These are phyloP conservation scores for Miltochrista miniata DNA, from an alignment of 2,888 invertebrate species.

Conservation along the genomic window DNA sequence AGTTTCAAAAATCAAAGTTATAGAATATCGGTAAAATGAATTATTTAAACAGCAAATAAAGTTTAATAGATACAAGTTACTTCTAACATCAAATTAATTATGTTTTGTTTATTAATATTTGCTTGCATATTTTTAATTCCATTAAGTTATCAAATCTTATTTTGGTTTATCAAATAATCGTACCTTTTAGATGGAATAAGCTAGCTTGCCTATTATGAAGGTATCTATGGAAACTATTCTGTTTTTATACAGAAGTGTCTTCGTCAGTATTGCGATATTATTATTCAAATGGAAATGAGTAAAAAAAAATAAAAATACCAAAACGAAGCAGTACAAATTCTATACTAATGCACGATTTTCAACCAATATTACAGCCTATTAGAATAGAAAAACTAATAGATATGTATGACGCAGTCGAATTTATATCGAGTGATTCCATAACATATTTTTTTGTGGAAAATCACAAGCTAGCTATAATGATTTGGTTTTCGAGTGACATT, in stretches of 20 bases:
- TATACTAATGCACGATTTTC: slow-evolving; percentile 18
- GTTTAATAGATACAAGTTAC: slow-evolving; percentile 13
- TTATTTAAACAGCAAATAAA: slow-evolving; percentile 16
- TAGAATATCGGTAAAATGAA: slow-evolving; percentile 8
- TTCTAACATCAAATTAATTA: slow-evolving; percentile 25
- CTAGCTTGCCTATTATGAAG: slow-evolving; percentile 31
- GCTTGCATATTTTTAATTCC: neutral
- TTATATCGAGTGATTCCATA: neutral
- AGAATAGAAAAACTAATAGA: slow-evolving; percentile 54
- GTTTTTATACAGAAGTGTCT: neutral
- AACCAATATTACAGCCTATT: slow-evolving; percentile 34
- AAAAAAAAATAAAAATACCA: neutral
- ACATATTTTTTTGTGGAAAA: no score
- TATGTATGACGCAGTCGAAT: slow-evolving; percentile 56
- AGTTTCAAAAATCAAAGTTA: no score
- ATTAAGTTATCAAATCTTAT: no score
- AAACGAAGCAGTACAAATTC: slow-evolving; percentile 19
- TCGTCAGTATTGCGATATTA: neutral
- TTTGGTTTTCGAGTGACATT: slow-evolving; percentile 13
- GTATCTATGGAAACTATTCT: neutral
- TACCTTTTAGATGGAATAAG: slow-evolving; percentile 4
- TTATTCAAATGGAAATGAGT: neutral
- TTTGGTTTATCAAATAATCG: neutral
- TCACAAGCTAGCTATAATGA: no score
- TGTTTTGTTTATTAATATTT: slow-evolving; percentile 17